Base-by-base conservation (phyloP, 2,888 invertebrate genomes). In the Alloplasta piceator region DNA sequence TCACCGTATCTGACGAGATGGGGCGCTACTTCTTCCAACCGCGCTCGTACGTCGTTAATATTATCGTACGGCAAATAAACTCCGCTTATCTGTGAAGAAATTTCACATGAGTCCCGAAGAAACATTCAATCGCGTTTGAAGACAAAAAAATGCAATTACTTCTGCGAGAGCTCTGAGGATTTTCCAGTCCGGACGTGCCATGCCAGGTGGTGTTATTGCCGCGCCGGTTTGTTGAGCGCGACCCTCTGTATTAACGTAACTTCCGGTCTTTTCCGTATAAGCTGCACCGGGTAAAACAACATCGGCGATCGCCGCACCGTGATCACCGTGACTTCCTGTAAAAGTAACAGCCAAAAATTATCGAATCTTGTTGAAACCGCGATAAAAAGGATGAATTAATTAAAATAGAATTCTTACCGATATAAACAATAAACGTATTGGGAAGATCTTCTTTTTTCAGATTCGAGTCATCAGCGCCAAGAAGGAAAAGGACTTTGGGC, bases 251-350 rank as follows among this genome's bases (percentile, higher is more conserved):
- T 99, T 99, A 0, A 98, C 98, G 92, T 97, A 99, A 0, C 97
- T 98, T n/a, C 95, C 98, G 91, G 97, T 96, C 93, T 99, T 99
- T 94, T 99, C 99, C 0, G 99, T 99, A 93, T 99, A 99, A 0
- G 99, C 99, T 5, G 98, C 98, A 81, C 99, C 98, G 1, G 99
- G 98, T 9, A 99, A 93, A 78, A 99, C 95, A 1, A 97, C 95
- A 93, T 99, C 98, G 48, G 99, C 99, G 84, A 98, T 96, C 52
- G 95, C 93, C 0, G 99, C 99, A 71, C 99, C 99, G 78, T 93
- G 94, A 92, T 99, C 99, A 79, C 99, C 99, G 93, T 99, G 99
- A 93, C 98, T 98, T 68, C 98, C 98, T 97, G 52, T 16, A 67
- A 50, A 74, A 50, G 26, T 55, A 39, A 79, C 26, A 26, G 26